Evolutionary conservation across 2,888 invertebrate genomes (phyloP).

Genomic region (Lepeophtheirus nordmannii): DNA sequence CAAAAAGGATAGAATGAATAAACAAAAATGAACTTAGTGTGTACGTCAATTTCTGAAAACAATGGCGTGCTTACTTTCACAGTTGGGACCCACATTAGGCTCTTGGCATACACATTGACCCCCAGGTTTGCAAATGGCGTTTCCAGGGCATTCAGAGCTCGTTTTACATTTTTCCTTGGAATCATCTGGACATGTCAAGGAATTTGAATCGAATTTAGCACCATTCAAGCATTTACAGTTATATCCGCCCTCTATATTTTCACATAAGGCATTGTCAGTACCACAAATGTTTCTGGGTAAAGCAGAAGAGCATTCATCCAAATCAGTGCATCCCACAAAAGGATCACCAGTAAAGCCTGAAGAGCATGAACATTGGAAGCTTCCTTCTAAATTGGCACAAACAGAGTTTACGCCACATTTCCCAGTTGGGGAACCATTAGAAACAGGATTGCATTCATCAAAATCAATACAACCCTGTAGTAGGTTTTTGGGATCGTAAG

Average conservation of each 20-base stretch:
- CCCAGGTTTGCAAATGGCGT: conserved; percentile 57
- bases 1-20: too few species aligned
- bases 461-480: conserved; percentile 31
- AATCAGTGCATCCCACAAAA: conserved; percentile 56
- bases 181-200: conserved; percentile 30
- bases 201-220: conserved; percentile 60
- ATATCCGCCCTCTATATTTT: conserved; percentile 59
- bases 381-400: conserved; percentile 63
- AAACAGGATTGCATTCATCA: conserved; percentile 1
- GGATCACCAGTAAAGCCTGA: conserved; percentile 73
- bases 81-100: conserved; percentile 77
- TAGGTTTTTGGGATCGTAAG: conserved; percentile 70
- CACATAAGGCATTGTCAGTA: conserved; percentile 53
- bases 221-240: conserved; percentile 65
- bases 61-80: conserved; percentile 53
- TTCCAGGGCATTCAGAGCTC: conserved; percentile 70
- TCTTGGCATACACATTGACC: conserved; percentile 72
- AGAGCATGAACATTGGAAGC: conserved; percentile 63
- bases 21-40: neutral
- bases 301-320: conserved; percentile 56
- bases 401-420: conserved; percentile 67
- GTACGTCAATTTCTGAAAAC: neutral
- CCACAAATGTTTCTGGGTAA: conserved; percentile 50
- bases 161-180: conserved; percentile 40
- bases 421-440: conserved; percentile 44